Evolutionary conservation across 2,113 vertebrate genomes (phyloP), one percentile per base, ranked within the genome.

Genomic region (Ophthalmolycus amberensis): DNA sequence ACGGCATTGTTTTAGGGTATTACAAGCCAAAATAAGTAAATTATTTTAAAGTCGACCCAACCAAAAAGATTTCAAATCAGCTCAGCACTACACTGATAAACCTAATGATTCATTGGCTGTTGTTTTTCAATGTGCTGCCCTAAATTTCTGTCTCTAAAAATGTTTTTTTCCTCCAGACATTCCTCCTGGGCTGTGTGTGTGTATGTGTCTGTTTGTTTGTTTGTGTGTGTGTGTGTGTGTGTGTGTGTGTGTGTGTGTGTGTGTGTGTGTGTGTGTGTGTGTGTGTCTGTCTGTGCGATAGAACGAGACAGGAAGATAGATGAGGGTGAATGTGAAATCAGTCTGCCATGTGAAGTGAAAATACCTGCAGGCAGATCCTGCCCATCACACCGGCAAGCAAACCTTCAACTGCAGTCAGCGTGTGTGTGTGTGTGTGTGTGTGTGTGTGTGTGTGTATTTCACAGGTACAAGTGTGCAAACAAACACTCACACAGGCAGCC

Each of bases 361-460:
- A 87, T 56, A 82, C 77, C 88, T 90, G 64, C 46, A 6, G 71
- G 83, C 62, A 48, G 71, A 60, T 75, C 54, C 56, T 75, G 70
- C 34, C 63, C 71, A 11, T 78, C 86, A 75, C 72, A 78, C 77
- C 22, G 44, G 18, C 52, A 44, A 67, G 75, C 71, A 71, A 85
- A 82, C 74, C 56, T 84, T 66, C 50, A 20, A 44, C 78, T 62
- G 72, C 42, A 59, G 37, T 22, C 20, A 2, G 48, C 1, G 6
- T 52, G 20, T 52, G 48, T 52, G 48, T 22, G 48, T 52, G 14
- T 46, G 18, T 52, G 6, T 52, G 18, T 48, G 46, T 48, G 46
- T 48, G 5, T 48, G 44, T 46, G 44, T 50, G 20, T 52, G 50
- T n/a, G 50, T 52, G 46, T 63, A 42, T 86, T 77, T 79, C 75